Evolutionary conservation across 2,888 invertebrate species (phyloP).

Genomic region (Andrena camellia): DNA sequence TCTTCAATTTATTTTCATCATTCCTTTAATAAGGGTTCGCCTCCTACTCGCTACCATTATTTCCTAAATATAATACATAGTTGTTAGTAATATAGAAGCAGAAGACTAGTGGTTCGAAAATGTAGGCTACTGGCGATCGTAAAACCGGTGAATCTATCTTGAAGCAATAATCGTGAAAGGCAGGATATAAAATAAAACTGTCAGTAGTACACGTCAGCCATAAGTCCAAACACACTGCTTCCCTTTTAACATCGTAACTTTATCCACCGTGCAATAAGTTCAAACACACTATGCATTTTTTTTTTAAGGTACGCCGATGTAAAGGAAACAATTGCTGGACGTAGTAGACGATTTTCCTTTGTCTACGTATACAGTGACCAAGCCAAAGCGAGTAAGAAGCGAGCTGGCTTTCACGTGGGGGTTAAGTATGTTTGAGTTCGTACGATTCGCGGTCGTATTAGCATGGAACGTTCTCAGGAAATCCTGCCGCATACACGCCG

Average conservation of each 20-base stretch:
- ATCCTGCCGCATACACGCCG: slow-evolving; percentile 47
- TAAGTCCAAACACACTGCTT: not conserved
- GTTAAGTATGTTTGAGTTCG: slow-evolving; percentile 19
- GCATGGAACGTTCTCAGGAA: slow-evolving; percentile 40
- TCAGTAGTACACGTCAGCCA: too few species aligned
- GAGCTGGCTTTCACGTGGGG: not conserved
- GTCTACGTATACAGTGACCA: not conserved
- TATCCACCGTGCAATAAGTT: not conserved
- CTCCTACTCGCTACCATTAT: too few species aligned
- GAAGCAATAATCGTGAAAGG: too few species aligned
- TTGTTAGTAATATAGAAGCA: too few species aligned
- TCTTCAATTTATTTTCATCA: too few species aligned
- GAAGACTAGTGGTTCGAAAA: too few species aligned
- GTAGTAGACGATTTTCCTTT: not conserved
- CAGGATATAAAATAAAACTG: too few species aligned
- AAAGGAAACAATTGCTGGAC: not conserved
- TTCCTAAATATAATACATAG: too few species aligned
- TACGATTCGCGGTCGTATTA: slow-evolving; percentile 32
- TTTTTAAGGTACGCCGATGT: not conserved
- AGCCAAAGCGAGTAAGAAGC: not conserved
- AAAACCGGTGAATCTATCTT: too few species aligned
- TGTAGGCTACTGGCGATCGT: too few species aligned
- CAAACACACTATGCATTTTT: not conserved
- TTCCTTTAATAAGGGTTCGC: too few species aligned
- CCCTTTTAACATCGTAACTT: not conserved